Evolutionary conservation across 2,113 vertebrate genomes (phyloP), one percentile per base, ranked within the genome.

Genomic region (Electrona antarctica): DNA sequence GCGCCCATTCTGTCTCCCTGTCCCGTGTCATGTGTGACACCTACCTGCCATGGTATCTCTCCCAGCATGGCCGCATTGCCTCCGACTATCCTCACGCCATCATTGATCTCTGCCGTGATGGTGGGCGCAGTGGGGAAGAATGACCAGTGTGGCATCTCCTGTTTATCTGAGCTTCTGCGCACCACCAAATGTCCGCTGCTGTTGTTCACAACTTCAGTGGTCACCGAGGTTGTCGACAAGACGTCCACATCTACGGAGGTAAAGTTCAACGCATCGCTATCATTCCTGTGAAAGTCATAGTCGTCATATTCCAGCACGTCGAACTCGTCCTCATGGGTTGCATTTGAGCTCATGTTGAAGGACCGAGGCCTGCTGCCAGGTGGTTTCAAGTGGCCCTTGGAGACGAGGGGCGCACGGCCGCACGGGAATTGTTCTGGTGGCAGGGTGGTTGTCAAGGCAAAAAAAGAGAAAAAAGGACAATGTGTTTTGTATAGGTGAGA

Each of bases 31-130:
- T 21, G 21, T 21, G 21, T 21, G 21, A 21, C 21, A 21, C 21
- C 12, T 1, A 11, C 97, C 97, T 99, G 97, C 97, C 97, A 99
- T 0, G 97, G 97, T 67, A 98, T 94, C 87, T 98, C 93, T 54
- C 97, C 97, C 64, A 80, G 93, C 63, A 9, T 61, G 82, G 93
- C 95, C 1, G 93, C 87, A 0, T 89, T 13, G 0, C 96, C 96
- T 33, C 97, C 97, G 0, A 98, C 95, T 2, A 98, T 89, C 8
- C 94, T 91, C 0, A 64, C 67, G 4, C 81, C 64, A 0, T 3
- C 41, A 11, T 90, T 75, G 0, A 49, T 8, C 51, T 82, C 0
- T 3, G 6, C 60, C 5, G 0, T 69, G 80, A 87, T 28, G 8
- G 71, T 76, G 64, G 83, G 75, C 1, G 80, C 33, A 0, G 73